A percentile compares a stretch with the other conserved stretches of the same genome.
phyloP scores from a whole-genome alignment of 2,113 vertebrate genomes.

The Eubucco bourcierii region DNA sequence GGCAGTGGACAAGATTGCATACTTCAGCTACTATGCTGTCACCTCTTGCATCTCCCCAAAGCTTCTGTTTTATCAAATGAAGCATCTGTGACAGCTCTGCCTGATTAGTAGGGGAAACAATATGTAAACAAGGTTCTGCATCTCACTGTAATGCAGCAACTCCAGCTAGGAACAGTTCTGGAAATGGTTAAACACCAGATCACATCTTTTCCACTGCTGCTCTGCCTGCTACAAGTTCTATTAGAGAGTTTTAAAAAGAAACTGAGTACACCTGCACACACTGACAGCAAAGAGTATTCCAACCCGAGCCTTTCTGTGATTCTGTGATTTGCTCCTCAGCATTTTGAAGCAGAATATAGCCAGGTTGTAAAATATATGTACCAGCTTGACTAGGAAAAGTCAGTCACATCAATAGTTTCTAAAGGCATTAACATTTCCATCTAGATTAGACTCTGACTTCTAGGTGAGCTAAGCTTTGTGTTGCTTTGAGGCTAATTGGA shows the following conservation, averaged over 20 bases:
- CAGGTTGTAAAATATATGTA: not conserved
- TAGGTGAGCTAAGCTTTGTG: not conserved
- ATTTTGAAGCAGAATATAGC: not conserved
- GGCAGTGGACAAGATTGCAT: not conserved
- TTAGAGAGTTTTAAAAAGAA: not conserved
- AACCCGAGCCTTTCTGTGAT: no score
- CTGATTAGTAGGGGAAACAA: not conserved
- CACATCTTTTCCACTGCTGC: not conserved
- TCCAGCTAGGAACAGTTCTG: not conserved
- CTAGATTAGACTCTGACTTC: not conserved
- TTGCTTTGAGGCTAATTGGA: no score
- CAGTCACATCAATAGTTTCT: accelerated
- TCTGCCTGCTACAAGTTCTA: not conserved
- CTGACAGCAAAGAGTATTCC: not conserved
- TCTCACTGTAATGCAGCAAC: not conserved
- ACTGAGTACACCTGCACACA: not conserved
- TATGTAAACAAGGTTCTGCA: not conserved
- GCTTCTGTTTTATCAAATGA: not conserved
- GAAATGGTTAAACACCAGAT: not conserved
- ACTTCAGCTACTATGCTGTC: not conserved
- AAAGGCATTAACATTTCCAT: not conserved
- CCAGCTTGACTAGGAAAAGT: not conserved
- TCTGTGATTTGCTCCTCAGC: not conserved
- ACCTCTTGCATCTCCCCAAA: not conserved
- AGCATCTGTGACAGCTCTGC: not conserved